Evolutionary conservation across 2,888 invertebrate species (phyloP), one percentile per base, ranked within the genome.

Genomic region (Melolontha melolontha): DNA sequence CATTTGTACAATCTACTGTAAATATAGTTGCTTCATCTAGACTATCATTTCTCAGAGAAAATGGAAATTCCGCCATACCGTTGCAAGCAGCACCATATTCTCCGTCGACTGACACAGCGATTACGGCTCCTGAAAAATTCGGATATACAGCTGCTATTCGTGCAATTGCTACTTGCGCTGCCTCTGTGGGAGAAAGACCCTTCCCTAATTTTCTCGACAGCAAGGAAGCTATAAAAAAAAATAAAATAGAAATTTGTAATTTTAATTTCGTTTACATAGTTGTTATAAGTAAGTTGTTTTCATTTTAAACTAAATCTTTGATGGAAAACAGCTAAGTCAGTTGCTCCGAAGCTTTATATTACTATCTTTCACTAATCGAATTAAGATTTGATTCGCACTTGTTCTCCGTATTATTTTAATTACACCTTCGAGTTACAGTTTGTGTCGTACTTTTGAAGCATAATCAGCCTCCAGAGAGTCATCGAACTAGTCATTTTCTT

Each of bases 161-260:
- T 11, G 81, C 76, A 4, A 99, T 85, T 0, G 96, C 94, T 5
- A 85, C 83, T 64, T 82, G 79, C 0, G 95, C 93, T 1, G 98
- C 97, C 70, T 87, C 85, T 0, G 79, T 79, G 0, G 98, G 96
- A 5, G 86, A 81, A 1, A 87, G 83, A 0, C 98, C 97, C 22
- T 7, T 86, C 84, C 42, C 95, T 88, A 92, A 99, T 92, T 82
- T 92, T 90, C 84, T 95, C 96, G 0, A 99, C 97, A 0, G 97
- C 93, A 27, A 93, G 81, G 77, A 93, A 92, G 84, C 94, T 94
- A 78, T 54, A 84, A 82, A 68, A 14, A 12, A 17, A 49, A 12
- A 59, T 44, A 62, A 17, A 47, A 12, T 12, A 54, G 12, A 22
- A 22, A 22, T 22, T 22, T 22, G 4, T 4, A 22, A 22, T 22